Evolutionary conservation across 1,140 invertebrate species (phyloP), one percentile per base, ranked within the genome.

Genomic region (Nebria ingens): DNA sequence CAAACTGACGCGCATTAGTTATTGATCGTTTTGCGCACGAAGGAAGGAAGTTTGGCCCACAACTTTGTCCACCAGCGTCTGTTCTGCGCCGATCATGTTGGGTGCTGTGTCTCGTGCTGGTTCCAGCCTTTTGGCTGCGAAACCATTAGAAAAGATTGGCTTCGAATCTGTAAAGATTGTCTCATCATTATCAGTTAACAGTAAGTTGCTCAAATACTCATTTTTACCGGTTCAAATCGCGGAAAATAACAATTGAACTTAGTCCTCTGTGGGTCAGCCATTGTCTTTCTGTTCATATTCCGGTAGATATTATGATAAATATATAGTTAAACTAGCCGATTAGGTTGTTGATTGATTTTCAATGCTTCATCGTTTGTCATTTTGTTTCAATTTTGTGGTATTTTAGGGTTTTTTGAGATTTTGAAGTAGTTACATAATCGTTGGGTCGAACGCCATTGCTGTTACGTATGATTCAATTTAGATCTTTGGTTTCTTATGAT

Each of bases 61-160:
- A 45, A 45, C 9, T 45, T 45, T 12, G 3, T 45, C 17, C 9
- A 45, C 9, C n/a, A 17, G 17, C 40, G 40, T 45, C 40, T 45
- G 40, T 45, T 45, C 40, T 45, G 40, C 40, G 56, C 55, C 56
- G 58, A 67, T 56, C 62, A 71, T 71, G 69, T 69, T 71, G 67
- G 66, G 67, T 66, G 69, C 68, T 50, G 64, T 68, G 58, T 62
- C 62, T 62, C 63, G 68, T 61, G 62, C 64, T 50, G 58, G 61
- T 56, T 64, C 66, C 59, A 65, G 68, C 65, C 67, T 69, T 63
- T 66, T 71, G 65, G 67, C 68, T 69, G 62, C 61, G 59, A 69
- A 68, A 68, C 57, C 67, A 13, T 55, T 64, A 19, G 69, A 69
- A 65, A 69, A 69, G 64, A 56, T 71, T 56, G 62, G 65, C 50